phyloP scores from a whole-genome alignment of 2,888 invertebrate species.

The Ditylenchus weischeri region DNA sequence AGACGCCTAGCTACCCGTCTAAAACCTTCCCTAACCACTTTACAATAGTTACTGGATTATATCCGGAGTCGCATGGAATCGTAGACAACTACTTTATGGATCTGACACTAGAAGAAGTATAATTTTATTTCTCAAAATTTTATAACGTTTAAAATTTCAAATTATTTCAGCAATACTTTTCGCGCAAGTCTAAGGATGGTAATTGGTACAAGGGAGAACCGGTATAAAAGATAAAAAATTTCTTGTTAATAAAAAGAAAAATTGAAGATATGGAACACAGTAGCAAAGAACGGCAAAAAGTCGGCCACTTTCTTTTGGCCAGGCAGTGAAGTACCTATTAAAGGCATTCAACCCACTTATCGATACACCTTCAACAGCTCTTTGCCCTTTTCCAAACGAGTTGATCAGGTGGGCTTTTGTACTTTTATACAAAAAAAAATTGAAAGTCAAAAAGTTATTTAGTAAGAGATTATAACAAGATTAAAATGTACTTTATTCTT shows the following conservation, averaged over 20 bases:
- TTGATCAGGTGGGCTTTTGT: conserved; percentile 33
- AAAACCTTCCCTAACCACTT: conserved; percentile 59
- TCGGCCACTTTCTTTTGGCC: conserved; percentile 33
- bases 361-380: conserved; percentile 39
- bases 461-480: too few species aligned
- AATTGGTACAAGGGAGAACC: conserved; percentile 51
- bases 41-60: conserved; percentile 55
- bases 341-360: conserved; percentile 41
- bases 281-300: conserved; percentile 42
- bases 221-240: conserved; percentile 21
- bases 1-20: conserved; percentile 49
- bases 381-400: conserved; percentile 43
- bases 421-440: not conserved
- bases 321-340: conserved; percentile 33
- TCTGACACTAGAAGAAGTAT: conserved; percentile 19
- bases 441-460: conserved; percentile 4
- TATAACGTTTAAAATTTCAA: not conserved
- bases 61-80: conserved; percentile 54
- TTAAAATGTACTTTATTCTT: too few species aligned
- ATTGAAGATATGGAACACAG: conserved; percentile 51
- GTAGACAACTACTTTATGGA: conserved; percentile 35
- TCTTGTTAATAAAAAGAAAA: not conserved
- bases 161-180: conserved; percentile 33
- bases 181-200: conserved; percentile 38
- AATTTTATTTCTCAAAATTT: not conserved